Evolutionary conservation across 2,797 vertebrate species (phyloP), one percentile per base, ranked within the genome.

Genomic region (Crypturellus tataupa): DNA sequence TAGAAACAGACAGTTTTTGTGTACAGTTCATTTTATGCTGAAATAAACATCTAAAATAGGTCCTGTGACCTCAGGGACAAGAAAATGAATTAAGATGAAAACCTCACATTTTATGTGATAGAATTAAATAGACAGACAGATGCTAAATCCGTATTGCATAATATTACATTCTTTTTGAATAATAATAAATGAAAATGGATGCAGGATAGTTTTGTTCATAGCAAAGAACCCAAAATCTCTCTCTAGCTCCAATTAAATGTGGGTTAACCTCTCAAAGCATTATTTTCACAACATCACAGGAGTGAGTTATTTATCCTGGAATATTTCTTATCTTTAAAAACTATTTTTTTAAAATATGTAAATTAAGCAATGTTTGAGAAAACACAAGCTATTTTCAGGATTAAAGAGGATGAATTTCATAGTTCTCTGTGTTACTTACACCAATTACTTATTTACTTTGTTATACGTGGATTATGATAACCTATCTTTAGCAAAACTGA

Each of bases 251-350:
- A 1, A 44, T 37, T 62, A 76, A 79, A 71, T 0, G 0, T 21
- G 7, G 8, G 71, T 93, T 88, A 64, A 67, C 11, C 23, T 46
- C 21, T 55, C 42, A 65, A 19, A 89, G 37, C 14, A 37, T 33
- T 73, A 58, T 90, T 89, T 76, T 69, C n/a, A 40, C 31, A 55
- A 2, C 37, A n/a, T 84, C 33, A 42, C 19, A 46, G 21, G 84
- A 68, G 4, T 64, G 56, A 20, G 25, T 13, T 55, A 15, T 12
- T 46, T 71, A 39, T 37, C 65, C 11, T 39, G 12, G 12, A 90
- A 71, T 80, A 63, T 58, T 76, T 89, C 17, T 80, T 76, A 69
- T 40, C 25, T 80, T 82, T 87, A 12, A 85, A 79, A 78, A 46
- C 0, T 12, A 64, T 3, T 40, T 79, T 90, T 84, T 89, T 53